Evolutionary conservation across 2,888 invertebrate genomes (phyloP).

Genomic region (Hetaerina titia): DNA sequence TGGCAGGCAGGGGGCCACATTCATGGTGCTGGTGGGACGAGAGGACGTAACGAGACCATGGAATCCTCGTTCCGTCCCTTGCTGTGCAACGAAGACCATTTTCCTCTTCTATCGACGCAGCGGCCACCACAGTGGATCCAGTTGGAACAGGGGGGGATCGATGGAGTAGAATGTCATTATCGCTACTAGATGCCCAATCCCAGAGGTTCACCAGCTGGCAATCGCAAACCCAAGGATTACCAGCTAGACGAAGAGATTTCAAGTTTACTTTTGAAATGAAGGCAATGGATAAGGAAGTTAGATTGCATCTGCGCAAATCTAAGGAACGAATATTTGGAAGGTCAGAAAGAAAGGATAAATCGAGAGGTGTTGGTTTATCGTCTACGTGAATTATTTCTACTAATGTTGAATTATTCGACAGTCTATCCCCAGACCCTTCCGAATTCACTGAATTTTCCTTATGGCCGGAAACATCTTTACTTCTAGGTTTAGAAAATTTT

Average conservation of each 20-base stretch:
- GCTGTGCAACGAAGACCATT: constrained; percentile 36
- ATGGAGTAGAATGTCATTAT: constrained; percentile 77
- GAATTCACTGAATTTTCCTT: background rate
- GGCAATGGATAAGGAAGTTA: constrained; percentile 81
- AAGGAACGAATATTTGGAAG: constrained; percentile 81
- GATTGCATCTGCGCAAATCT: constrained; percentile 83
- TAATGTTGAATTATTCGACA: constrained; percentile 84
- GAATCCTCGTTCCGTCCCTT: constrained; percentile 56
- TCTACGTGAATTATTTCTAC: constrained; percentile 84
- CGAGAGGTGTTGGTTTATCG: constrained; percentile 76
- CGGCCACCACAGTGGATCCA: constrained; percentile 36
- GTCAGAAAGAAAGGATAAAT: constrained; percentile 80
- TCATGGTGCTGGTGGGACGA: constrained; percentile 52
- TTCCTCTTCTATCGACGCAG: constrained; percentile 47
- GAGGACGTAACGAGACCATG: constrained; percentile 37
- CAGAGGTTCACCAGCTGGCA: constrained; percentile 85
- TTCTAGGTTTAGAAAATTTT: background rate
- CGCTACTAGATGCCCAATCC: constrained; percentile 85
- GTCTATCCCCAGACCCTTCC: constrained; percentile 82
- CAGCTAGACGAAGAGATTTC: constrained; percentile 82
- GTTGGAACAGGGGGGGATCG: constrained; percentile 20
- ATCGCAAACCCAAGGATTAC: constrained; percentile 85
- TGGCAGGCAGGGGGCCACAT: constrained; percentile 36
- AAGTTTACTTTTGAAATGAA: constrained; percentile 79
- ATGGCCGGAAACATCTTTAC: background rate